Base-by-base conservation (phyloP, 2,113 vertebrate species). In the Petrocephalus microphthalmus region DNA sequence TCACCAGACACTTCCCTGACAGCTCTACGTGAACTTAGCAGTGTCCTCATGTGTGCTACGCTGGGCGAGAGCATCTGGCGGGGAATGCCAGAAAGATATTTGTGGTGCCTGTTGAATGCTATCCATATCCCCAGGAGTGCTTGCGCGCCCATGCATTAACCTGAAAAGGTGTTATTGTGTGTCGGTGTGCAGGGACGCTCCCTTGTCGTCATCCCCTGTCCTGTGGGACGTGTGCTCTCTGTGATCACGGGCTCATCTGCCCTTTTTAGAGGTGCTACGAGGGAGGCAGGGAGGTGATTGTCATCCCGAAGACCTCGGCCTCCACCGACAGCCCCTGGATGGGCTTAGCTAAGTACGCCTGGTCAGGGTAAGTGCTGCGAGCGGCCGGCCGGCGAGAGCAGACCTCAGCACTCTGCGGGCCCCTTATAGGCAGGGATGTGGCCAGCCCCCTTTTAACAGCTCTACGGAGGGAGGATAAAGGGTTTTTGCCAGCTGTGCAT, bases 331-430 rank as follows among this genome's bases (percentile, higher is more conserved):
- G 95, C 90, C 95, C 91, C 0, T 97, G 95, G 96, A 89, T 96
- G 81, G 96, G 96, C 47, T 92, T 97, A 83, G 96, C 96, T 25
- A 96, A 95, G 84, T 97, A 94, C 6, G 96, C 96, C 83, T 97
- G 96, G 96, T 96, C 96, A 2, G 96, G 96, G 96, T 97, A 87
- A 37, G 96, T 93, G 17, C 20, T 2, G 78, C 0, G 19, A 84
- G 15, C 19, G 3, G 49, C 49, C 82, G 51, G 71, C 17, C n/a
- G 51, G 71, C 17, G 13, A 78, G 17, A 22, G 81, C 20, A 2
- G 81, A 19, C 19, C 37, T 10, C 6, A 17, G 37, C 20, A 19
- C 37, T 82, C 19, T 20, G 37, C 37, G 22, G 17, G 42, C 42
- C 47, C 54, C 2, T 54, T 45, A 71, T 84, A 33, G 22, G 51